Base-by-base conservation (phyloP, 1,140 invertebrate species). In the Diplogasteroides magnus region DNA sequence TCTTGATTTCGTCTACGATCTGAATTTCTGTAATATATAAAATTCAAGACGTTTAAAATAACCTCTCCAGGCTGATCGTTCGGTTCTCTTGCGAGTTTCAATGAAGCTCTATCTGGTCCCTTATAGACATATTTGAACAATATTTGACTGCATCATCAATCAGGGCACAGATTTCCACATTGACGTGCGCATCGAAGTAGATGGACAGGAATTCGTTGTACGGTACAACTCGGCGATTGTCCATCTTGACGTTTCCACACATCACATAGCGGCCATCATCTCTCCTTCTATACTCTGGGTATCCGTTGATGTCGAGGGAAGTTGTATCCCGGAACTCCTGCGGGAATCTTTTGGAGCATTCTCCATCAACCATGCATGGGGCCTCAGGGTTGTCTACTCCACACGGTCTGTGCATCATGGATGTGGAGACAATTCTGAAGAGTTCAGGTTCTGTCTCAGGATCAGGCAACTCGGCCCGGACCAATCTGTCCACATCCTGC, bases 71-170 rank as follows among this genome's bases (percentile, higher is more conserved):
- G n/a, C n/a, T 6, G 37, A 48, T 55, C 37, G 14, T 31, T 27
- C 11, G 56, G 26, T 3, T 15, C 27, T n/a, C 15, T 13, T 26
- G 23, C 6, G n/a, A 62, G 15, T 19, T 6, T 1, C 25, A 55
- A 48, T 14, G 13, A 14, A n/a, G 56, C 56, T 55, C 59, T 3
- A 14, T 71, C 63, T 6, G 0, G 57, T 13, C 67, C 67, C 31
- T 68, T 68, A 23, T 48, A 68, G 15, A 68, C 59, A 23, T 68
- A 68, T 31, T 68, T 68, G 48, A 37, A 68, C 11, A 62, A 19
- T 68, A 68, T 13, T 62, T 61, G n/a, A 61, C 37, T 19, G 60
- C n/a, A 2, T n/a, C 25, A 6, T 31, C 19, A 3, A 27, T 55
- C 25, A n/a, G 2, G 6, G 37, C 37, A 65, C 68, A 70, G 6